Conservation (phyloP, 2,113 vertebrate genomes). For the Ceyx melanurus region DNA sequence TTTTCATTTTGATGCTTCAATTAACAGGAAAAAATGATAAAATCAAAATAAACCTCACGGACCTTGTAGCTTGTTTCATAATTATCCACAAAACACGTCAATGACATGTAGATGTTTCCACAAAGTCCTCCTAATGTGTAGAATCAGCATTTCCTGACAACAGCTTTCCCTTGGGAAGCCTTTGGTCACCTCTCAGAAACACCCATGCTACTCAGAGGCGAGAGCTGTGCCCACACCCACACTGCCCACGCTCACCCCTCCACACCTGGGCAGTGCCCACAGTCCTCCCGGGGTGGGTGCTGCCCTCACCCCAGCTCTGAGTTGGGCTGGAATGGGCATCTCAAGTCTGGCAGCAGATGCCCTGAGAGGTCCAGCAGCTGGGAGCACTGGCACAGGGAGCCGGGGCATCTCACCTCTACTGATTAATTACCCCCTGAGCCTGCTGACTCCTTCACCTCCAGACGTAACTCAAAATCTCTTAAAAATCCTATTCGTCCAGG, state of each 20-base stretch:
- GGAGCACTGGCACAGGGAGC: background rate
- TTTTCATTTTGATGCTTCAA: background rate
- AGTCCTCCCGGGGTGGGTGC: background rate
- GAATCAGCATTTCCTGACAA: background rate
- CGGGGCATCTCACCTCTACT: conserved; percentile 13
- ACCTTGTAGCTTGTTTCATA: background rate
- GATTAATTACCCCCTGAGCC: conserved; percentile 60
- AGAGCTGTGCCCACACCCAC: background rate
- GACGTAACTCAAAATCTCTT: conserved; percentile 57
- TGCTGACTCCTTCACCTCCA: conserved; percentile 60
- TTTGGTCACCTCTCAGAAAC: background rate
- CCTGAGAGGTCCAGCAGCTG: background rate
- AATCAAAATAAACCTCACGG: background rate
- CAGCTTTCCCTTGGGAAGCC: background rate
- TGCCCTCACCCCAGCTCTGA: background rate
- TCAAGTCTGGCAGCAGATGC: background rate
- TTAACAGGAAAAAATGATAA: background rate
- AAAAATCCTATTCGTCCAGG: too few relatives aligned
- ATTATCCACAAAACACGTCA: background rate
- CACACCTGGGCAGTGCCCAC: background rate
- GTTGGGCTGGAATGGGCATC: background rate
- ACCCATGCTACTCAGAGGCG: background rate
- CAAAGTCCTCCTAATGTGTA: background rate
- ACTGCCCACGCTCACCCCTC: background rate
- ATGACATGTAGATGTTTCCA: conserved; percentile 8